A percentile compares a stretch with the other conserved stretches of the same genome.
Evolutionary conservation across 2,888 invertebrate species (phyloP).

Genomic region (Conops quadrifasciatus): DNA sequence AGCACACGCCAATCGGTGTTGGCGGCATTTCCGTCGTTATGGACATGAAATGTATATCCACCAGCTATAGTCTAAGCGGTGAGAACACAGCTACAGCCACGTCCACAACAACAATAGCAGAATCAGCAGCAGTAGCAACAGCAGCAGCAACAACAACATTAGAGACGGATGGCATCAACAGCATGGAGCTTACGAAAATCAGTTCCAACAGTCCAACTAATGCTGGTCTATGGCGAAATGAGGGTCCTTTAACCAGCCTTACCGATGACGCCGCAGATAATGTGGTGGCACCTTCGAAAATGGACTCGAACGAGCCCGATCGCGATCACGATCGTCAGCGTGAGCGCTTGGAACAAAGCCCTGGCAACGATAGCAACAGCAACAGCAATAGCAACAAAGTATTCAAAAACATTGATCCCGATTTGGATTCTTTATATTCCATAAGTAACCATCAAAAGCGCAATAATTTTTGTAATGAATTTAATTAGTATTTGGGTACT

Average conservation of each 20-base stretch:
- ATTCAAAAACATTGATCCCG: conserved; percentile 67
- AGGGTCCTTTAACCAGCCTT: conserved; percentile 57
- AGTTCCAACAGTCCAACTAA: conserved; percentile 43
- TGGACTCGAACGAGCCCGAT: conserved; percentile 30
- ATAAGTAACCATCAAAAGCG: conserved; percentile 67
- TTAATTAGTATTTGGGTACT: not conserved
- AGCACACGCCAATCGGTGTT: conserved; percentile 44
- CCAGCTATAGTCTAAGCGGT: conserved; percentile 59
- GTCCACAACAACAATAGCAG: conserved; percentile 18
- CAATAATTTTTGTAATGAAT: not conserved
- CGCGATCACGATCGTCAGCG: conserved; percentile 45
- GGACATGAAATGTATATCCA: conserved; percentile 61
- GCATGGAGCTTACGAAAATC: conserved; percentile 3
- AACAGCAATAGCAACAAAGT: conserved; percentile 63
- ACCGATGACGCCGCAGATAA: conserved; percentile 48
- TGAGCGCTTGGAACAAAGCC: conserved; percentile 60
- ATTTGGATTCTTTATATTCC: conserved; percentile 79
- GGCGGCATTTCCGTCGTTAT: conserved; percentile 62
- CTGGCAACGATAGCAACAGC: conserved; percentile 59
- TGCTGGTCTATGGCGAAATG: conserved; percentile 46
- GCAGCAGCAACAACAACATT: not conserved
- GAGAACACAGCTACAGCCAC: conserved; percentile 51
- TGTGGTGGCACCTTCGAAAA: conserved; percentile 42
- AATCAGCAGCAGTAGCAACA: conserved; percentile 30
- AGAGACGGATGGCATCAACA: conserved; percentile 6